Percentiles rank a stretch among this genome's conserved stretches.
phyloP scores from a whole-genome alignment of 2,888 invertebrate genomes.

The Oeneis ivallda region DNA sequence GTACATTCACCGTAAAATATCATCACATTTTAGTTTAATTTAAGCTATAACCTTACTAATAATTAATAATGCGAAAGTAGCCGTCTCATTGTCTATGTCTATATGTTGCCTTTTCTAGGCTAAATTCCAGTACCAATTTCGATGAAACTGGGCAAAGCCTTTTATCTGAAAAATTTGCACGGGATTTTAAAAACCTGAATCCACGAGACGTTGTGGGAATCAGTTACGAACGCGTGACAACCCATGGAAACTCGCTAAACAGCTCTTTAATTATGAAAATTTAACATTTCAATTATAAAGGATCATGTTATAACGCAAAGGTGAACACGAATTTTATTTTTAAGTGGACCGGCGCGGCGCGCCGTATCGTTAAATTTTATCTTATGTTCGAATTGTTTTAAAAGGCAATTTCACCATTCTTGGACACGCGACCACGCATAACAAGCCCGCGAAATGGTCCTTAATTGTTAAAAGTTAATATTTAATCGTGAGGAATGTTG shows the following conservation, averaged over 20 bases:
- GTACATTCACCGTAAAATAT: too few species aligned
- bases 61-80: too few species aligned
- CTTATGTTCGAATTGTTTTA: conserved; percentile 13
- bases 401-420: conserved; percentile 32
- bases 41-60: too few species aligned
- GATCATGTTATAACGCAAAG: conserved; percentile 3
- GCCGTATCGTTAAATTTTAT: conserved; percentile 11
- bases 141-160: too few species aligned
- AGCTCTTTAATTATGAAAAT: background rate
- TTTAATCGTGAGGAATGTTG: conserved; percentile 16
- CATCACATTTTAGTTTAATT: too few species aligned
- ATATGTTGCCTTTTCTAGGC: too few species aligned
- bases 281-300: conserved; percentile 3
- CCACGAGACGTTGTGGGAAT: too few species aligned
- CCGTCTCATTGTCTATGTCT: too few species aligned
- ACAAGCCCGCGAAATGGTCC: conserved; percentile 68
- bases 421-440: conserved; percentile 50
- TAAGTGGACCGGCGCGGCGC: background rate
- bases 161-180: too few species aligned
- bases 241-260: background rate
- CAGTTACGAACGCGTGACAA: background rate
- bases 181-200: too few species aligned
- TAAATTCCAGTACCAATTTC: too few species aligned
- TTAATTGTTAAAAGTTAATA: conserved; percentile 21
- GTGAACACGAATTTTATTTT: conserved; percentile 26